Conservation (phyloP, 2,888 invertebrate genomes). For the Caenorhabditis sulstoni region DNA sequence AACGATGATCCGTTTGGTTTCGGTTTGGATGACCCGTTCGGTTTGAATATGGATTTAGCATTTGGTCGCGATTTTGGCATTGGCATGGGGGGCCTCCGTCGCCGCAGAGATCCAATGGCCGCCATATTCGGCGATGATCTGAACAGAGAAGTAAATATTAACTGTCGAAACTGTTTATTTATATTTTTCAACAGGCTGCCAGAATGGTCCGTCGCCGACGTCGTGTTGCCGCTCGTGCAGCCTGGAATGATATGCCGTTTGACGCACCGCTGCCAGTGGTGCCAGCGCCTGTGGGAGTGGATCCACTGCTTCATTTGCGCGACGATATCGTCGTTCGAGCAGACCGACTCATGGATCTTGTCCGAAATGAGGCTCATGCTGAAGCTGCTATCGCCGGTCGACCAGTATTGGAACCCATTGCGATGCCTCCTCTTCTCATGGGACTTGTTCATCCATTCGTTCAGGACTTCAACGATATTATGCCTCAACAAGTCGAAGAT, state of each 20-base stretch:
- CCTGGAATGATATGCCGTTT: constrained; percentile 9
- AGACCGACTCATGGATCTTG: neutral
- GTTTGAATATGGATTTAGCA: neutral
- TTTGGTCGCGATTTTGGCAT: constrained; percentile 2
- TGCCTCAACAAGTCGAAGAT: constrained; percentile 10
- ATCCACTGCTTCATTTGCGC: constrained; percentile 1
- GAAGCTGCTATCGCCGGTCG: constrained; percentile 11
- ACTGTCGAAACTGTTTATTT: too few relatives aligned
- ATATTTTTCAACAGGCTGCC: too few relatives aligned
- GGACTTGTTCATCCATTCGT: constrained; percentile 9
- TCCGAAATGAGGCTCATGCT: constrained; percentile 31
- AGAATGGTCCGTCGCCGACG: neutral
- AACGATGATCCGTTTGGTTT: neutral
- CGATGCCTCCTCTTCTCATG: constrained; percentile 20
- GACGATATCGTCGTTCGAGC: constrained; percentile 19
- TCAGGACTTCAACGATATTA: constrained; percentile 8
- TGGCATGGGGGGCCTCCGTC: constrained; percentile 4
- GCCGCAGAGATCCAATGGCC: neutral
- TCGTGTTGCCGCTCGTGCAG: neutral
- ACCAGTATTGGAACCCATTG: constrained; percentile 1
- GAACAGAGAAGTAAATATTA: too few relatives aligned
- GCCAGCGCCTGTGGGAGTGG: neutral
- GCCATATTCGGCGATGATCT: neutral
- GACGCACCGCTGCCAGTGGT: constrained; percentile 1
- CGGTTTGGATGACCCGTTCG: neutral